phyloP scores from a whole-genome alignment of 2,797 vertebrate genomes.

The Propithecus perrieri region DNA sequence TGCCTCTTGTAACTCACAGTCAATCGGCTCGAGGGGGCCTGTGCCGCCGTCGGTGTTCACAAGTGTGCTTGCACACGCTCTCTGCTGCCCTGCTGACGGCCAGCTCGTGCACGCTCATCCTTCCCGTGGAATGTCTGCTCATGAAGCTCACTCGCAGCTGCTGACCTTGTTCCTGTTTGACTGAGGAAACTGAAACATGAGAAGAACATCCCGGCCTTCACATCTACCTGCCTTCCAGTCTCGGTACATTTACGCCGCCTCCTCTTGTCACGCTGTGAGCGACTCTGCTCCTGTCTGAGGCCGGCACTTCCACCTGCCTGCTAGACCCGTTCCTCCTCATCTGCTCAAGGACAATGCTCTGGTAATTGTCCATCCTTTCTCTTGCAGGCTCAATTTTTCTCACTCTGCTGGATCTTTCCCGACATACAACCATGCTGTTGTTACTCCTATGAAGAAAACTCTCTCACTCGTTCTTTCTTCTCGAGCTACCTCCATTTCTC shows the following conservation, averaged over 20 bases:
- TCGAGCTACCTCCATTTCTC: background rate
- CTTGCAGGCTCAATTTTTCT: background rate
- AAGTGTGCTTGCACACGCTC: background rate
- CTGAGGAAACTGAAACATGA: background rate
- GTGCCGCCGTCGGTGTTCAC: background rate
- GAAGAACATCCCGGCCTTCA: background rate
- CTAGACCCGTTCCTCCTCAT: background rate
- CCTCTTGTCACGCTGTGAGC: background rate
- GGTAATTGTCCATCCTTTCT: background rate
- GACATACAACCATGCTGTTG: background rate
- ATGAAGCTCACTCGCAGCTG: background rate
- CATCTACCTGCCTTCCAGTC: background rate
- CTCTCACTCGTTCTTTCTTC: background rate
- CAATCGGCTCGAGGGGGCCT: background rate
- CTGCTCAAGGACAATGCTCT: background rate
- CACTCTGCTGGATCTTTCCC: background rate
- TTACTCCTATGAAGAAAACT: background rate
- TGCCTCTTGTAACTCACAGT: background rate
- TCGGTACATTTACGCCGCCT: rapidly evolving
- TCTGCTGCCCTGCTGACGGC: background rate
- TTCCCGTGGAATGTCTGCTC: background rate
- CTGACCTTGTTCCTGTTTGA: background rate
- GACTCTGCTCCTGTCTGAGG: background rate
- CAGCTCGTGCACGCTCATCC: background rate
- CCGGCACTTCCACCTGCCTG: background rate